Base-by-base conservation (phyloP, 1,140 invertebrate species). In the Phymastichus coffea region DNA sequence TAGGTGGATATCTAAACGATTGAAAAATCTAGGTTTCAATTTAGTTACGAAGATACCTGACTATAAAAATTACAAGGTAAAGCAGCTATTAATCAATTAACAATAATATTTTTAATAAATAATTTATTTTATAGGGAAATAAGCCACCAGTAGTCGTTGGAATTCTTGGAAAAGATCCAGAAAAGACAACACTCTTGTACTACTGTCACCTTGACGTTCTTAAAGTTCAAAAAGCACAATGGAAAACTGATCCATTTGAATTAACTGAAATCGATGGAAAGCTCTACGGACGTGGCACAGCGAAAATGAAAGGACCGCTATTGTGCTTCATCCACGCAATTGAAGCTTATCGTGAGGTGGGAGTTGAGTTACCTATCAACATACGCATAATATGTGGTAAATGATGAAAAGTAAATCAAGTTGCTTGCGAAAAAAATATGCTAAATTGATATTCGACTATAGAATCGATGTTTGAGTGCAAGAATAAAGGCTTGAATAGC, bases 191-290 rank as follows among this genome's bases (percentile, higher is more conserved):
- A 8, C 64, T 88, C 15, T 77, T 84, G 44, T 77, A 88, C 12
- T 88, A 88, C 73, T 86, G 86, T 9, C 87, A 88, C 78, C 76
- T 89, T 49, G 87, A 88, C 75, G 86, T 88, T 6, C 83, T 85
- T 63, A 84, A 86, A 56, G 86, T 66, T 23, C 74, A 75, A 19
- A 20, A 10, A n/a, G 55, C 65, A 25, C 33, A 61, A 12, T 70
- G 65, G 68, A 53, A 47, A 30, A 57, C 59, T 1, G 58, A 70
- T 54, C 71, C 70, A n/a, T 75, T 72, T 41, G 41, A 59, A 46
- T 30, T 75, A 30, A 66, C 46, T 43, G 57, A 66, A 54, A 57
- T 30, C 2, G 52, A 66, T 46, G 61, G 63, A 37, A 61, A 55
- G 44, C 48, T 69, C 14, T 65, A 57, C 30, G 65, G 67, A 19